phyloP scores from a whole-genome alignment of 2,113 vertebrate genomes.

The Esox niger region DNA sequence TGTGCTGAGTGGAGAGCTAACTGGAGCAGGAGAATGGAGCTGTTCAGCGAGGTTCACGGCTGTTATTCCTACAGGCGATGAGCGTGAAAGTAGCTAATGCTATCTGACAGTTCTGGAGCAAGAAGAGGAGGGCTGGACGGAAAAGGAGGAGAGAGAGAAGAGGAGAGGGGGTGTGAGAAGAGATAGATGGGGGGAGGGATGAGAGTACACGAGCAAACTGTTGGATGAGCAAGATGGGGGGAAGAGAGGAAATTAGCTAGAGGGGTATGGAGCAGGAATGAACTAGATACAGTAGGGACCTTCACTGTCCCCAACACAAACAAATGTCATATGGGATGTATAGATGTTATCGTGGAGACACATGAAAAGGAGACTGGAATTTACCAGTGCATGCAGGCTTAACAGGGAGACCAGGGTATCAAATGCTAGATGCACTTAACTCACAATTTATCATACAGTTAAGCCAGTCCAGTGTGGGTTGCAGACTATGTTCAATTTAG shows the following conservation, averaged over 20 bases:
- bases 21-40: conserved; percentile 95
- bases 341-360: conserved; percentile 9
- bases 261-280: conserved; percentile 25
- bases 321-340: conserved; percentile 36
- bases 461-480: conserved; percentile 6
- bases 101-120: conserved; percentile 97
- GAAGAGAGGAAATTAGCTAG: conserved; percentile 59
- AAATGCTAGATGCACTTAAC: background rate
- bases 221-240: conserved; percentile 61
- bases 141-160: conserved; percentile 65
- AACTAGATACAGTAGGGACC: conserved; percentile 38
- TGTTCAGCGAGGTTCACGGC: conserved; percentile 85
- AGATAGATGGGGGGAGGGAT: conserved; percentile 61
- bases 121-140: conserved; percentile 83
- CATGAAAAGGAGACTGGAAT: conserved; percentile 16
- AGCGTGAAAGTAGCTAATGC: conserved; percentile 89
- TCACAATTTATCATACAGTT: conserved; percentile 15
- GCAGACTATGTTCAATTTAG: background rate
- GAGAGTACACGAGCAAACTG: conserved; percentile 65
- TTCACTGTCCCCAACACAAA: conserved; percentile 36
- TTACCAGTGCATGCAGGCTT: conserved; percentile 3
- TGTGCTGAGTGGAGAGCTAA: conserved; percentile 82
- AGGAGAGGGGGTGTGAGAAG: conserved; percentile 40
- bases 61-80: conserved; percentile 92
- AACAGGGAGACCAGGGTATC: conserved; percentile 8